Evolutionary conservation across 2,888 invertebrate genomes (phyloP).

Genomic region (Pardosa pseudoannulata): DNA sequence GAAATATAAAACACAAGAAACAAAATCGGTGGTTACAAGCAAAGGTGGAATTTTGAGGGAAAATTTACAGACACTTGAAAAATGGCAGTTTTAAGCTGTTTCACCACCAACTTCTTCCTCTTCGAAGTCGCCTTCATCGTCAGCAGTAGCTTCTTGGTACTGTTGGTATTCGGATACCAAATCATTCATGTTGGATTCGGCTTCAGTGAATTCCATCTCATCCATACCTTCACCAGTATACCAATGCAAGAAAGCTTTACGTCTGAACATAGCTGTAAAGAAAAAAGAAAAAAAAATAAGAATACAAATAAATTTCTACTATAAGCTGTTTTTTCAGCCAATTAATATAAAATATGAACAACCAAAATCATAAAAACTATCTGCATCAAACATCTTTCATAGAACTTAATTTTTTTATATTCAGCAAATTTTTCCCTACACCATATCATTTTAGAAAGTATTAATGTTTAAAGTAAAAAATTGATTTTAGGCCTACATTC

Average conservation of each 20-base stretch:
- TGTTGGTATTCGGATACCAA: slow-evolving; percentile 94
- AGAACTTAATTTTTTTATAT: too few relatives aligned
- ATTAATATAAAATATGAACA: too few relatives aligned
- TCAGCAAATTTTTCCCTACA: too few relatives aligned
- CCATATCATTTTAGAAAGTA: too few relatives aligned
- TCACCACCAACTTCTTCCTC: slow-evolving; percentile 74
- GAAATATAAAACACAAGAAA: not conserved
- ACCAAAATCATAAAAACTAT: too few relatives aligned
- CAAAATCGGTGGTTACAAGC: not conserved
- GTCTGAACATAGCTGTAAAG: slow-evolving; percentile 89
- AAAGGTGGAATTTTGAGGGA: not conserved
- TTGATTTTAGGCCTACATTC: too few relatives aligned
- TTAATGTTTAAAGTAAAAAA: too few relatives aligned
- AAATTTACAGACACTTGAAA: not conserved
- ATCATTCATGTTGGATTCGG: slow-evolving; percentile 94
- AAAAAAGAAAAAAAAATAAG: too few relatives aligned
- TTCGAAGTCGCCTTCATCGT: slow-evolving; percentile 82
- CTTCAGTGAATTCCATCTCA: slow-evolving; percentile 97
- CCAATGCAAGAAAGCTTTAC: slow-evolving; percentile 98
- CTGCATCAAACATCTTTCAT: too few relatives aligned
- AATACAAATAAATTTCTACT: too few relatives aligned
- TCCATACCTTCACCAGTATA: slow-evolving; percentile 99
- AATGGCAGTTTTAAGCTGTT: slow-evolving; percentile 29
- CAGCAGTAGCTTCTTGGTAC: slow-evolving; percentile 94
- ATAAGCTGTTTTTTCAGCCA: too few relatives aligned